Base-by-base conservation (phyloP, 2,797 vertebrate genomes). In the Gobionotothen gibberifrons region DNA sequence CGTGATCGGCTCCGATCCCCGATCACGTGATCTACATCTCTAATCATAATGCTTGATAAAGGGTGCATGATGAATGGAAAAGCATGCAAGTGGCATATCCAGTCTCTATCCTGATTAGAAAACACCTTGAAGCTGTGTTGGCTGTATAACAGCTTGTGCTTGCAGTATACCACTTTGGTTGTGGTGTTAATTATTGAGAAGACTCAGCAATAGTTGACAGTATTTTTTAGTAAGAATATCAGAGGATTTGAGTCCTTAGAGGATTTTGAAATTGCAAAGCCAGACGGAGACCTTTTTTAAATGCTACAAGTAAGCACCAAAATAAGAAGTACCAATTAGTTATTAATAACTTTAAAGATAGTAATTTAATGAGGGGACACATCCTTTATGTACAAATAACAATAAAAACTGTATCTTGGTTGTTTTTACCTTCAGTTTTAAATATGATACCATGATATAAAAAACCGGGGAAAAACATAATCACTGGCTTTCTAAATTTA, bases 121-220 rank as follows among this genome's bases (percentile, higher is more conserved):
- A 36, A 36, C 6, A 36, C 6, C 26, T 26, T 26, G 8, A 36
- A 9, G 32, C 8, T 36, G 32, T 36, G 32, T 36, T 36, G 6
- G 8, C 32, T 36, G 32, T 36, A 36, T 26, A 10, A 17, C 14
- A 44, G 1, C 3, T 47, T 36, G 1, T 36, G 26, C 26, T 43
- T 17, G 42, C 13, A 61, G 7, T 14, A 29, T 13, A 14, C 4
- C 51, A 56, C 19, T 52, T 46, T 5, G 17, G 16, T 40, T 58
- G 4, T 49, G 16, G 66, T 43, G 19, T 46, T 21, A 56, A 46
- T 54, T 11, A 72, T 66, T 60, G 32, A 65, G 19, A 47, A 6
- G 43, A 29, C 46, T 26, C 26, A 4, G 26, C 26, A 26, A 26
- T 26, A 26, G 22, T 26, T 26, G 26, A 26, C 26, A 26, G 26